Evolutionary conservation across 2,888 invertebrate species (phyloP), one percentile per base, ranked within the genome.

Genomic region (Agonopterix subpropinquella): DNA sequence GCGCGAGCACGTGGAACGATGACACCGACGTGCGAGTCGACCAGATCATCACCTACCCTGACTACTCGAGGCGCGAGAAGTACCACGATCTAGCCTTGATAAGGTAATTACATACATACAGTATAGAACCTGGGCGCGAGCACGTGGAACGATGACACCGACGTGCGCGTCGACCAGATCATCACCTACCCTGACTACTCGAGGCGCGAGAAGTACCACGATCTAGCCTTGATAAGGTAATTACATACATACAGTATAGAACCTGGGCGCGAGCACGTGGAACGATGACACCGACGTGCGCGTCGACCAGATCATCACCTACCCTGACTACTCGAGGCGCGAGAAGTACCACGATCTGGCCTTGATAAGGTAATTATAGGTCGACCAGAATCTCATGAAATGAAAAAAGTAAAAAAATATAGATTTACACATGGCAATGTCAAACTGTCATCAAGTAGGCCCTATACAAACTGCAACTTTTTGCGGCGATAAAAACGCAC

Each of bases 281-380:
- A 67, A 77, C 50, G 54, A 59, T 0, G 61, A 72, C 0, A 71
- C 77, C 0, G 89, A 89, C 56, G 64, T 65, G 18, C 62, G 65
- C 28, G 67, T 89, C 48, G 65, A 61, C 0, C 54, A 73, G 18
- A 74, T 73, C 41, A 72, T 72, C 45, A 46, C 59, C 1, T 77
- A 87, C 47, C 87, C 88, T 0, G 54, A 65, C 1, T 87, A 85
- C 55, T 73, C 62, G 10, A 70, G 74, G 39, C 63, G 62, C 8
- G 67, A 71, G 49, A 86, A 87, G 55, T 89, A 89, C 52, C 70
- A 89, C 57, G 89, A 89, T 55, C 52, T 89, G 35, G 79, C 82
- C 1, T 60, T 89, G 8, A 43, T 89, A n/a, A 84, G 74, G 89
- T 87, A 8, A 43, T 8, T 44, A 2, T n/a, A n/a, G n/a, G n/a